A percentile compares a stretch with the other conserved stretches of the same genome.
Conservation (phyloP, 2,888 invertebrate genomes). For the Bimastos eiseni region DNA sequence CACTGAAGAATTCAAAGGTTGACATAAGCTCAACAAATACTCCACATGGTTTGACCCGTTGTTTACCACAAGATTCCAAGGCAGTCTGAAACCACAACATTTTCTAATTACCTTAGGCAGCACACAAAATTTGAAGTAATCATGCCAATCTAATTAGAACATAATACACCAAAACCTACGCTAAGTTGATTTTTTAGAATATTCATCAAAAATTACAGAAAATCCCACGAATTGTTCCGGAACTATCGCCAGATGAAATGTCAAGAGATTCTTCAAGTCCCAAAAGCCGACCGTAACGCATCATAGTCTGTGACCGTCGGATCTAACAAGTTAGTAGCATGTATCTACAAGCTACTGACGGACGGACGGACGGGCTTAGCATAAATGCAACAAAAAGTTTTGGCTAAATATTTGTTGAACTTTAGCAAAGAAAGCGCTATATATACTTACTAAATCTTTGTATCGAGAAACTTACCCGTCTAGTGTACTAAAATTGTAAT, state of each 20-base stretch:
- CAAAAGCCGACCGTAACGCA: background rate
- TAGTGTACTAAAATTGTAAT: background rate
- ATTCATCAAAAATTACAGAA: too few relatives aligned
- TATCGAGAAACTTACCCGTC: background rate
- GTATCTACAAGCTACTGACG: background rate
- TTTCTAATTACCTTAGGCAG: background rate
- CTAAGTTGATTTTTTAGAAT: too few relatives aligned
- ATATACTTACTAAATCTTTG: background rate
- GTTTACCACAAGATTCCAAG: conserved; percentile 17
- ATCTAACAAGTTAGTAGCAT: background rate
- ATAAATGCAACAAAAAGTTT: background rate
- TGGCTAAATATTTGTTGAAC: background rate
- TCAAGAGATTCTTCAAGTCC: too few relatives aligned
- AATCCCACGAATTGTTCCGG: too few relatives aligned
- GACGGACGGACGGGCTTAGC: background rate
- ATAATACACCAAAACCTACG: background rate
- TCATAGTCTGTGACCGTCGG: background rate
- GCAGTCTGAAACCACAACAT: background rate
- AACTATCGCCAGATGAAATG: too few relatives aligned
- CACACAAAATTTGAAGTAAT: background rate
- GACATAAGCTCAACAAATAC: background rate
- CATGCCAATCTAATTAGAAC: background rate
- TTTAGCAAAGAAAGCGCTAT: background rate
- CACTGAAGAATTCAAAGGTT: conserved; percentile 18
- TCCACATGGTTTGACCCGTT: conserved; percentile 16